Conservation (phyloP, 2,888 invertebrate species). For the Melieria crassipennis region DNA sequence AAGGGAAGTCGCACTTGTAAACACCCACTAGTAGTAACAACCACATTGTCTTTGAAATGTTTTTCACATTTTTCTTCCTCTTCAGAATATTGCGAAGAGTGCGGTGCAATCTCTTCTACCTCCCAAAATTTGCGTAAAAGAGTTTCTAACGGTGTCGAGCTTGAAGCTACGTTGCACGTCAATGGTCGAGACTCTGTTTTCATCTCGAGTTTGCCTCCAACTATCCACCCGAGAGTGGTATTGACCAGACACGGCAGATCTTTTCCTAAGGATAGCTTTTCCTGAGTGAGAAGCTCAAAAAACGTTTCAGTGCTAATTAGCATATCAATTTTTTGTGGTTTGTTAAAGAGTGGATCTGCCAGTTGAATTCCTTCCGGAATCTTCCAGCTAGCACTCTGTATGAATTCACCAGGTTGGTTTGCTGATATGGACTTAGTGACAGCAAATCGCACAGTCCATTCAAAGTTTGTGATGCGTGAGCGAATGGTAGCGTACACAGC, state of each 20-base stretch:
- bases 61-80: conserved; percentile 28
- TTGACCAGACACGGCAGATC: conserved; percentile 24
- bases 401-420: conserved; percentile 21
- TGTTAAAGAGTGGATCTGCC: conserved; percentile 29
- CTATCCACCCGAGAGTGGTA: conserved; percentile 32
- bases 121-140: conserved; percentile 26
- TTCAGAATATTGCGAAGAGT: not conserved
- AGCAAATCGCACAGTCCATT: conserved; percentile 29
- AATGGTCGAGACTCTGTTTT: not conserved
- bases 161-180: conserved; percentile 8
- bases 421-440: conserved; percentile 35
- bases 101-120: conserved; percentile 15
- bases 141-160: not conserved
- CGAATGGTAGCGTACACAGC: conserved; percentile 24
- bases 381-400: conserved; percentile 14
- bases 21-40: conserved; percentile 6
- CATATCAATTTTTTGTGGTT: conserved; percentile 31
- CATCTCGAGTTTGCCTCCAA: conserved; percentile 4
- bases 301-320: conserved; percentile 33
- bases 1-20: conserved; percentile 31
- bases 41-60: conserved; percentile 23
- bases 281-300: conserved; percentile 33
- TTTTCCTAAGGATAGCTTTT: conserved; percentile 27
- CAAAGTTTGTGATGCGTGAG: conserved; percentile 33
- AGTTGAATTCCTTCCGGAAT: conserved; percentile 25